phyloP scores from a whole-genome alignment of 1,140 invertebrate species.

The Laupala kohalensis region DNA sequence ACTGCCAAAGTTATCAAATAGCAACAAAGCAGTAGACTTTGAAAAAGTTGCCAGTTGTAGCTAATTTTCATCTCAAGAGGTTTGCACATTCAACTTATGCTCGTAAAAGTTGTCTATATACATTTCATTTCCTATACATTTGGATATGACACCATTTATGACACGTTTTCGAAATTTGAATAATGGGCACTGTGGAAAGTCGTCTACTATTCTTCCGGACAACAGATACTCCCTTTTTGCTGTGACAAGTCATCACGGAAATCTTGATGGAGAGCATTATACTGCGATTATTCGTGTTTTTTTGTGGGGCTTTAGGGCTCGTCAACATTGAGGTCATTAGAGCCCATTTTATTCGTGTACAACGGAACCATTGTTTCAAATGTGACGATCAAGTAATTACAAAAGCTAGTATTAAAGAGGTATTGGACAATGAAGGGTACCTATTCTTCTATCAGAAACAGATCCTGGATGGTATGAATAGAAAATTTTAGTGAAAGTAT shows the following conservation, averaged over 20 bases:
- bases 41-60: conserved; percentile 86
- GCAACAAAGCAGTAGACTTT: conserved; percentile 92
- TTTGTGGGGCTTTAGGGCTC: no score
- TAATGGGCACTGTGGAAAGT: background rate
- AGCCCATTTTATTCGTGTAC: conserved; percentile 83
- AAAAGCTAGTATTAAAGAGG: conserved; percentile 70
- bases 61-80: conserved; percentile 88
- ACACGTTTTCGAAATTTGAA: conserved; percentile 36
- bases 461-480: conserved; percentile 65
- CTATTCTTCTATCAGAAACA: conserved; percentile 82
- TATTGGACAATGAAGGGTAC: conserved; percentile 89
- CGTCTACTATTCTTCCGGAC: conserved; percentile 10
- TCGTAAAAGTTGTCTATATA: conserved; percentile 83
- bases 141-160: conserved; percentile 96
- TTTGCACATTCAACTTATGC: conserved; percentile 51
- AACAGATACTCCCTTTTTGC: conserved; percentile 77
- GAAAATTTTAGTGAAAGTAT: no score
- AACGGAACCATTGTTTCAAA: conserved; percentile 87
- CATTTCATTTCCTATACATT: conserved; percentile 89
- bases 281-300: no score
- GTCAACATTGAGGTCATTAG: no score
- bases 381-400: conserved; percentile 94
- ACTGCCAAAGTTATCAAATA: conserved; percentile 81
- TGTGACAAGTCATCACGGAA: conserved; percentile 91
- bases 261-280: conserved; percentile 87